Percentiles rank a stretch among this genome's conserved stretches.
Conservation (phyloP, 2,797 vertebrate genomes). For the Tragelaphus eurycerus region DNA sequence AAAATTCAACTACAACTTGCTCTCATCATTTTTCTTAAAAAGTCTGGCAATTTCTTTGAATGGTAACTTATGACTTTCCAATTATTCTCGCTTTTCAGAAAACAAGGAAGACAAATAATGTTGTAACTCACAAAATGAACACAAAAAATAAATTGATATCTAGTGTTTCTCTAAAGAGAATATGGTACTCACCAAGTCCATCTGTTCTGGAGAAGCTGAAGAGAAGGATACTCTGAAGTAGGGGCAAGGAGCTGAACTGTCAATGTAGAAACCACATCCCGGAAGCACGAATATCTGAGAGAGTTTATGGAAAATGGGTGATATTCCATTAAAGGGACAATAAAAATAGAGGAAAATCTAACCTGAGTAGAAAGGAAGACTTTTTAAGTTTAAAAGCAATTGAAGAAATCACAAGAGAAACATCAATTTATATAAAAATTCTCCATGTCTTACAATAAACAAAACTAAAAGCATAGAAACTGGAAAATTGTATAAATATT, state of each 20-base stretch:
- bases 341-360: neutral
- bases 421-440: neutral
- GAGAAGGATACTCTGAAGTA: conserved; percentile 95
- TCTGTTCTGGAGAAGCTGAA: conserved; percentile 90
- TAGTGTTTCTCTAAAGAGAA: neutral
- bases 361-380: neutral
- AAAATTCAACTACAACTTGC: neutral
- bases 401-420: neutral
- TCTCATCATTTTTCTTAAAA: neutral
- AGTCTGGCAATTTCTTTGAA: neutral
- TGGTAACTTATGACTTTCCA: neutral
- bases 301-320: neutral
- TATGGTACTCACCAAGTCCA: conserved; percentile 87
- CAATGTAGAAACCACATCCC: conserved; percentile 89
- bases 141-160: neutral
- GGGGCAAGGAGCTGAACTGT: conserved; percentile 87
- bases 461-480: neutral
- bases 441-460: neutral
- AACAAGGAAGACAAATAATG: neutral
- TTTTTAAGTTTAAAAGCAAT: conserved; percentile 31
- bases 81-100: neutral
- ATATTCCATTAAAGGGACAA: neutral
- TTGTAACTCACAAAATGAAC: neutral
- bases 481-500: neutral
- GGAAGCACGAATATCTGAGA: conserved; percentile 93